Percentiles rank a stretch among this genome's conserved stretches.
phyloP scores from a whole-genome alignment of 2,797 vertebrate genomes.

The Microchirus variegatus region DNA sequence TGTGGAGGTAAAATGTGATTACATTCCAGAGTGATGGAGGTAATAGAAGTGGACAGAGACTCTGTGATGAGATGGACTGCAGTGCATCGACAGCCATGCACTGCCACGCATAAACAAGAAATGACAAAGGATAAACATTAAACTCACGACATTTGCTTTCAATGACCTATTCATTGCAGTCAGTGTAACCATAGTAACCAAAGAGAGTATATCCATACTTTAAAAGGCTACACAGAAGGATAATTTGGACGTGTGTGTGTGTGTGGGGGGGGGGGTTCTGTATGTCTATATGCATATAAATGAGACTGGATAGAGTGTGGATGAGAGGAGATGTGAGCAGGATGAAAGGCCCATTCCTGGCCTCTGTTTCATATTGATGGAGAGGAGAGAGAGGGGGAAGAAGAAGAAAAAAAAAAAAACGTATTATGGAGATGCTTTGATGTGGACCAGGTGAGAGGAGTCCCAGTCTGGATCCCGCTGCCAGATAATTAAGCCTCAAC shows the following conservation, averaged over 20 bases:
- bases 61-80: too few relatives aligned
- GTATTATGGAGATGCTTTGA: conserved; percentile 55
- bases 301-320: not conserved
- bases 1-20: too few relatives aligned
- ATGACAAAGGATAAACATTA: too few relatives aligned
- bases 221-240: conserved; percentile 20
- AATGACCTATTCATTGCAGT: conserved; percentile 18
- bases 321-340: conserved; percentile 13
- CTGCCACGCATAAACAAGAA: too few relatives aligned
- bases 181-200: conserved; percentile 49
- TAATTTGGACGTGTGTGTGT: conserved; percentile 13
- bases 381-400: too few relatives aligned
- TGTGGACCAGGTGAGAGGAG: conserved; percentile 58
- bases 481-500: conserved; percentile 49
- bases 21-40: too few relatives aligned
- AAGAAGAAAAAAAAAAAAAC: conserved; percentile 1
- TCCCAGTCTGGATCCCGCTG: conserved; percentile 29
- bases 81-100: too few relatives aligned
- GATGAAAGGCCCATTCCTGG: conserved; percentile 38
- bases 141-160: not conserved
- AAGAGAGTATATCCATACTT: conserved; percentile 6
- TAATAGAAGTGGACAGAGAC: too few relatives aligned
- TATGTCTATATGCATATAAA: conserved; percentile 14
- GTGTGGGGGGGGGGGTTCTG: not conserved
- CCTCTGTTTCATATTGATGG: conserved; percentile 38